Percentiles rank a stretch among this genome's conserved stretches.
Evolutionary conservation across 2,113 vertebrate genomes (phyloP).

Genomic region (Toxotes chatareus): DNA sequence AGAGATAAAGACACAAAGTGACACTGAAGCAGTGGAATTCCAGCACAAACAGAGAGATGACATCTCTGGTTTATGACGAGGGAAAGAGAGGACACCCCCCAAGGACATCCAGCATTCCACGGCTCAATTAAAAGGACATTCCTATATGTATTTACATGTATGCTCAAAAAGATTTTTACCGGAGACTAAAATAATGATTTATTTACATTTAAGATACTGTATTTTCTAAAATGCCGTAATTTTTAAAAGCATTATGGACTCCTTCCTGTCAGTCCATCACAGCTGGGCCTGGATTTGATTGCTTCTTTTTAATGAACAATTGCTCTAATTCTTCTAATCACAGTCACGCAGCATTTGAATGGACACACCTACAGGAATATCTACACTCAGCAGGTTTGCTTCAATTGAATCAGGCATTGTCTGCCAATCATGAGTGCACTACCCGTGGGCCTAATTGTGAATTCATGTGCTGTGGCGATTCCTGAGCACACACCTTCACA

Average conservation of each 20-base stretch:
- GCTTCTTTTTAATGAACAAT: constrained; percentile 32
- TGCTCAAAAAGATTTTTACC: neutral
- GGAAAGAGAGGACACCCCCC: neutral
- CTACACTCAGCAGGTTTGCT: constrained; percentile 51
- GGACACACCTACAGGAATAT: constrained; percentile 43
- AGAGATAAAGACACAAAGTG: constrained; percentile 48
- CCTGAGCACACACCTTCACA: neutral
- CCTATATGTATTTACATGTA: neutral
- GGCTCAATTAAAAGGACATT: constrained; percentile 23
- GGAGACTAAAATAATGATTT: neutral
- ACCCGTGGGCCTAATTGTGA: constrained; percentile 30
- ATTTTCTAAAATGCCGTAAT: neutral
- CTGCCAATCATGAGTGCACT: constrained; percentile 19
- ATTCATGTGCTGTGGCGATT: constrained; percentile 5
- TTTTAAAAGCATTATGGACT: neutral
- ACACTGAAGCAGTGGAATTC: constrained; percentile 25
- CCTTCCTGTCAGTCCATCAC: constrained; percentile 14
- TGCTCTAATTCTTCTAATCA: constrained; percentile 36
- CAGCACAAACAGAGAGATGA: constrained; percentile 38
- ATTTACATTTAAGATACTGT: neutral
- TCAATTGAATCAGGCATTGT: constrained; percentile 45
- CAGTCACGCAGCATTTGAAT: constrained; percentile 22
- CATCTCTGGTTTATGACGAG: neutral
- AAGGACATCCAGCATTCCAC: neutral
- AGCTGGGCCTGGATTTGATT: constrained; percentile 28